Evolutionary conservation across 1,140 invertebrate genomes (phyloP), one percentile per base, ranked within the genome.

Genomic region (Battus philenor): DNA sequence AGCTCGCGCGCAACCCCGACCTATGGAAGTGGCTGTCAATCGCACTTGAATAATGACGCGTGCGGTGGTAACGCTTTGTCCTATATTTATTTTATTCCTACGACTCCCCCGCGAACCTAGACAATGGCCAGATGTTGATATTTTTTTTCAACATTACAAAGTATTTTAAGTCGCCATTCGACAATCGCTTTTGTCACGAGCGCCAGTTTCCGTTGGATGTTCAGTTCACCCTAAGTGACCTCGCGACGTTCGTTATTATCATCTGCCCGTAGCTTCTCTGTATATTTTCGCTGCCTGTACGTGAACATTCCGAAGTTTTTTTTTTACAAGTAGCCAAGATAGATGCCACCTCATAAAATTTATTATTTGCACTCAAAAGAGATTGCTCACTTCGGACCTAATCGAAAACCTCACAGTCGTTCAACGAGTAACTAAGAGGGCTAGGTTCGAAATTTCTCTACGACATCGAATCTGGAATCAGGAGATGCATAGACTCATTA

Each of bases 91-190:
- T 77, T 72, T 68, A 77, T 79, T 79, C 59, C 54, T 5, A 9
- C 49, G 59, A 77, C 78, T 72, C 79, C 76, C 76, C 73, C 76
- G 79, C 74, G 59, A 54, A 56, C 20, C 54, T 50, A 76, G 71
- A 83, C 79, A 83, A 79, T 77, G 65, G 74, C 79, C 79, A 83
- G 76, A 84, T 78, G 80, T 71, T 84, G 80, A 73, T 79, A 76
- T 76, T 79, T 79, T 83, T n/a, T n/a, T 77, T 54, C 60, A 17
- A 59, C 49, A 76, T 83, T 79, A 73, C 70, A 80, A 75, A 73
- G 73, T 77, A 69, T 61, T 69, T 79, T 74, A 64, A 68, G 52
- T 64, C 24, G 12, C 38, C 38, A 41, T 41, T 29, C 38, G 51
- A 51, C 31, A 46, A 54, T 54, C 32, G 45, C 32, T 49, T 56